Base-by-base conservation (phyloP, 2,888 invertebrate genomes). In the Dilophus febrilis region DNA sequence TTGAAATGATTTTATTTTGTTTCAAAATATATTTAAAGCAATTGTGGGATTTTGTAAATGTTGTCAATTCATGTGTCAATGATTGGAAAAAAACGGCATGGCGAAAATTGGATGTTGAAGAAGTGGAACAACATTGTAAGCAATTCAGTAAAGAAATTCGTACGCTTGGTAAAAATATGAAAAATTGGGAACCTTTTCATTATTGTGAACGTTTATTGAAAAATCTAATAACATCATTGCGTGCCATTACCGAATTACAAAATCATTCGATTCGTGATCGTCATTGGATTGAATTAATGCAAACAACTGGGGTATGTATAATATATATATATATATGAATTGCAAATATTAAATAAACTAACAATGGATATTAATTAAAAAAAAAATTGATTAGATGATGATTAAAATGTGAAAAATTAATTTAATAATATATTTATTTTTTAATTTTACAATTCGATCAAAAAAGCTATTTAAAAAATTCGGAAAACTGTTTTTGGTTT, bases 281-380 rank as follows among this genome's bases (percentile, higher is more conserved):
- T 40, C 95, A 95, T 66, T 95, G 95, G 95, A 70, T 81, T 47
- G 88, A 94, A 59, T 67, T 95, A 36, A 92, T 94, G 87, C 77
- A 77, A 57, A 83, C 88, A 37, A 92, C 94, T 3, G 84, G 88
- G 72, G 85, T 84, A 61, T 48, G 45, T 40, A 38, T 13, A 14
- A 28, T 16, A 14, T 12, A 8, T 8, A 12, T 12, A 34, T 17
- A 34, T 16, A 28, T 28, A 11, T 28, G 28, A 28, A 28, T 28
- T 28, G 28, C 12, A 11, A 28, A 28, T 28, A 10, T 6, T 31
- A 12, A 31, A 13, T 31, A n/a, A n/a, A n/a, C n/a, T n/a, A n/a
- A n/a, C n/a, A n/a, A n/a, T n/a, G n/a, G n/a, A n/a, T n/a, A n/a
- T n/a, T n/a, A n/a, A 22, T 22, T 6, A 22, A 22, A 22, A 22